Conservation (phyloP, 2,113 vertebrate species). For the Semnornis frantzii region DNA sequence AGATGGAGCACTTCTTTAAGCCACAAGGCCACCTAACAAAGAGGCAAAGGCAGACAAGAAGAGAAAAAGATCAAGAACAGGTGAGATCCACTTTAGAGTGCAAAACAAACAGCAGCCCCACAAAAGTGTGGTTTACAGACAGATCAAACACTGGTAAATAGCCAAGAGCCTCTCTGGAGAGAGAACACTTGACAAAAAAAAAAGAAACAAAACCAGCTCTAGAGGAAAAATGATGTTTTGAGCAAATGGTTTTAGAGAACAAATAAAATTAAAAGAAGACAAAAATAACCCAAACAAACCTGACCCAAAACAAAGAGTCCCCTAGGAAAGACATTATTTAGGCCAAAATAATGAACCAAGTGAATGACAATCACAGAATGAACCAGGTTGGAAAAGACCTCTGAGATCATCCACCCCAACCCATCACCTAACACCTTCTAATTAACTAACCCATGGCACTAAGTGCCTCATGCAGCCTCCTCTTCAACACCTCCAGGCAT, state of each 20-base stretch:
- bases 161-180: not conserved
- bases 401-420: no score
- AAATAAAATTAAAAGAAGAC: not conserved
- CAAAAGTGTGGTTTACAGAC: not conserved
- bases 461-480: no score
- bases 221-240: not conserved
- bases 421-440: no score
- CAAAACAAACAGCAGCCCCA: not conserved
- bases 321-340: not conserved
- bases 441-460: no score
- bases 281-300: no score
- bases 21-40: not conserved
- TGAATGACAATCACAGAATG: not conserved
- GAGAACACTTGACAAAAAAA: not conserved
- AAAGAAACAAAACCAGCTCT: not conserved
- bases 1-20: not conserved
- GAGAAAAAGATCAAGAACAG: not conserved
- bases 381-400: no score
- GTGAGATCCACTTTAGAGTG: conserved; percentile 5
- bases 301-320: not conserved
- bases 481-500: no score
- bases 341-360: conserved; percentile 1
- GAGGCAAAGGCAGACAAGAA: not conserved
- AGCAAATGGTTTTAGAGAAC: not conserved
- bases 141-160: conserved; percentile 62